Base-by-base conservation (phyloP, 2,797 vertebrate species). In the Phrynocephalus vlangalii region DNA sequence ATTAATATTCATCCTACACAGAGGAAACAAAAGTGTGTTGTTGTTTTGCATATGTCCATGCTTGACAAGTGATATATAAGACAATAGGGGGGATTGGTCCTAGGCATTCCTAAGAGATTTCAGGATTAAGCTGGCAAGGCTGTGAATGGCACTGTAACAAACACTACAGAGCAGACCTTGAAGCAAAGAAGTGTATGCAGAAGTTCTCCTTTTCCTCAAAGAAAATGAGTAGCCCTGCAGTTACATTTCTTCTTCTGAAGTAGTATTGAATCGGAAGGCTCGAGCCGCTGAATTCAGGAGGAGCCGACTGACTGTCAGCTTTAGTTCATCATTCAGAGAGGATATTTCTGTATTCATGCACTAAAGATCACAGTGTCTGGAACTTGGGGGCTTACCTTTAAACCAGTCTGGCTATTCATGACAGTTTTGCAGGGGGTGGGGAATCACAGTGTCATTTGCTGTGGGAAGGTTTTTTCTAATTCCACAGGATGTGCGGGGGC, bases 281-380 rank as follows among this genome's bases (percentile, higher is more conserved):
- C 1, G 68, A 52, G 91, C 84, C 33, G 86, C 87, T 50, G 89
- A 88, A 68, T 88, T 18, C 87, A 86, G 92, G 87, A 92, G 89
- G 89, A 92, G 89, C 63, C 91, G 71, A 52, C 86, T 66, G 89
- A 28, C 91, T 95, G 93, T 96, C 94, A 93, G 82, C 90, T 93
- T 88, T 80, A 44, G 87, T 95, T 95, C 83, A 67, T 95, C 94
- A 92, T 7, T 91, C 90, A 83, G 6, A 91, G 91, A 18, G 44
- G 87, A 5, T 76, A 30, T 84, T 92, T 88, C 89, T 87, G 67
- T 87, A 0, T 87, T 79, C 22, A 0, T 77, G 82, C 0, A 2
- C 76, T 10, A 1, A 1, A 83, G 86, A 88, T 90, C 88, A 82
- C 88, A 87, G 90, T 11, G 75, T 77, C 84, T 84, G 85, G 80